Evolutionary conservation across 1,140 invertebrate genomes (phyloP).

Genomic region (Euwallacea fornicatus): DNA sequence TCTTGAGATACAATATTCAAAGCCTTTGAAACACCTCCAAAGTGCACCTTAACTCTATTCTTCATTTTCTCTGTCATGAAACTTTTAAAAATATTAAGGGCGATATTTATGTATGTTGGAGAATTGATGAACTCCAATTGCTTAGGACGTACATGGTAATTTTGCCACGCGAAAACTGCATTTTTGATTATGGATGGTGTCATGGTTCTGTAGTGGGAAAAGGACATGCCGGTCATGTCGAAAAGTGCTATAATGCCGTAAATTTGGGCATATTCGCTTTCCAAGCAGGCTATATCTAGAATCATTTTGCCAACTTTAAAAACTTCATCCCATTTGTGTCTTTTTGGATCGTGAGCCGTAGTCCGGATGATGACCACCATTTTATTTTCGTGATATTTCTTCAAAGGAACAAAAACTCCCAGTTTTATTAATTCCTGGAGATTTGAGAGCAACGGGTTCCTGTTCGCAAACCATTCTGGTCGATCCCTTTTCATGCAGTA

Average conservation of each 20-base stretch:
- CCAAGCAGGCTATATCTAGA: constrained; percentile 58
- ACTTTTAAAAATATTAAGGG: constrained; percentile 68
- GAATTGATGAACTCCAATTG: constrained; percentile 72
- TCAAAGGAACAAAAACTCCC: constrained; percentile 63
- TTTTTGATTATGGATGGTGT: constrained; percentile 61
- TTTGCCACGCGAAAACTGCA: constrained; percentile 67
- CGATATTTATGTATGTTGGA: constrained; percentile 66
- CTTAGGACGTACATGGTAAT: constrained; percentile 70
- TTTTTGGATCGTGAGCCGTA: constrained; percentile 60
- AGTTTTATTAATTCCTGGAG: constrained; percentile 61
- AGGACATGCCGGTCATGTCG: constrained; percentile 61
- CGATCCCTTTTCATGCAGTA: constrained; percentile 58
- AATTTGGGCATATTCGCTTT: constrained; percentile 58
- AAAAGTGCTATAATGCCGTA: constrained; percentile 63
- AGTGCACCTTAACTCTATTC: constrained; percentile 60
- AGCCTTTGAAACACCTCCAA: constrained; percentile 50
- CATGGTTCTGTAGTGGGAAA: constrained; percentile 64
- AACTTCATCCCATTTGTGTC: constrained; percentile 60
- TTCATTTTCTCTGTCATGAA: constrained; percentile 73
- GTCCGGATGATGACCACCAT: constrained; percentile 62
- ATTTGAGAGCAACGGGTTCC: constrained; percentile 61
- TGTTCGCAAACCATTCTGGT: constrained; percentile 63
- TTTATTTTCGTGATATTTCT: constrained; percentile 53
- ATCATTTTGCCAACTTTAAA: constrained; percentile 63
- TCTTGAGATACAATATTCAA: constrained; percentile 55